Evolutionary conservation across 2,113 vertebrate species (phyloP).

Genomic region (Odocoileus virginianus): DNA sequence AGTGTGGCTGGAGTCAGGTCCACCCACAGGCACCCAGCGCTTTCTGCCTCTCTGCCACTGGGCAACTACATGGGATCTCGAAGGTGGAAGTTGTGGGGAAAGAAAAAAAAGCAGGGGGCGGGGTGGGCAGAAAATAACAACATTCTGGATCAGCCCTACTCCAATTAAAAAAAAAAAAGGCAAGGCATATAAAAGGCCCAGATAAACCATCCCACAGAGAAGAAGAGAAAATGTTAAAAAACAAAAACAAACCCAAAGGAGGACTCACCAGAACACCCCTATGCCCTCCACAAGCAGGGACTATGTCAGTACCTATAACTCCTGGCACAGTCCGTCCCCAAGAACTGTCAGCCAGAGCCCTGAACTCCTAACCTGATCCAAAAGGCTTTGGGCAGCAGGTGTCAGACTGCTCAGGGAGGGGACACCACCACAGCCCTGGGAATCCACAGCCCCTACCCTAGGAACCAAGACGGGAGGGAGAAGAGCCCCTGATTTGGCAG

Average conservation of each 20-base stretch:
- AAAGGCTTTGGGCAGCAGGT: neutral
- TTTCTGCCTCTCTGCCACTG: neutral
- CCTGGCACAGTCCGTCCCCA: neutral
- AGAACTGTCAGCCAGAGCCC: neutral
- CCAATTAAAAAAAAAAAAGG: neutral
- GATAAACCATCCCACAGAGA: neutral
- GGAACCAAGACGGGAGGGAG: neutral
- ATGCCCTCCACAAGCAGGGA: neutral
- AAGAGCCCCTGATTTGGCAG: neutral
- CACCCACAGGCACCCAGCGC: neutral
- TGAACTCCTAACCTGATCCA: too few species aligned
- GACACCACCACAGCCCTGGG: neutral
- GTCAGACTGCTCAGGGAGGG: neutral
- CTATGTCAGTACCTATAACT: fast-evolving
- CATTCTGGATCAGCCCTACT: neutral
- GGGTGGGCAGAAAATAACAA: neutral
- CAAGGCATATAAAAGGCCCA: neutral
- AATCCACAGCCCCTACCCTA: neutral
- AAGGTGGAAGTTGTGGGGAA: neutral
- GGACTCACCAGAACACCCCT: neutral
- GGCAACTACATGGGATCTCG: neutral
- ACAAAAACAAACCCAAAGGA: neutral
- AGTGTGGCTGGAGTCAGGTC: neutral
- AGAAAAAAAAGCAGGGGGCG: fast-evolving
- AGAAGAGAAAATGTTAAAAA: neutral